Percentiles rank a stretch among this genome's conserved stretches.
Conservation (phyloP, 2,888 invertebrate genomes). For the Pterobdella sp. region DNA sequence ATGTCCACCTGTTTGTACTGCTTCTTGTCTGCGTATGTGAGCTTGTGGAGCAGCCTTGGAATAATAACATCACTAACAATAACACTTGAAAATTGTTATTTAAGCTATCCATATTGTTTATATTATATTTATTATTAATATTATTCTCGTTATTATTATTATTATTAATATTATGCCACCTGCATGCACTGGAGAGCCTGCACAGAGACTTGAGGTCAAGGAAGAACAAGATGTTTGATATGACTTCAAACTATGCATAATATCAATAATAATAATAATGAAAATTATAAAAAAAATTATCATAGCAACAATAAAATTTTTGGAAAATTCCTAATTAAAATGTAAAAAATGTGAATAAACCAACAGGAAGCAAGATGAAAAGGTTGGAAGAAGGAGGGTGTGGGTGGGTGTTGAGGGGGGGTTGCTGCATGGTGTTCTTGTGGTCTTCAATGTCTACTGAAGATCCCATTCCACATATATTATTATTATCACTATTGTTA, state of each 20-base stretch:
- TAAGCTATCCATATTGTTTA: background rate
- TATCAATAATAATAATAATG: background rate
- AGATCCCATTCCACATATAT: slow-evolving; percentile 6
- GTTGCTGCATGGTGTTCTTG: background rate
- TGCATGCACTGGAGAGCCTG: background rate
- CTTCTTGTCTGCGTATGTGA: slow-evolving; percentile 44
- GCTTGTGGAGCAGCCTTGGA: background rate
- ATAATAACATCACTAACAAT: background rate
- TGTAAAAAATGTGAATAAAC: too few species aligned
- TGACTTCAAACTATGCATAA: slow-evolving; percentile 2
- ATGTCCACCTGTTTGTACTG: slow-evolving; percentile 72
- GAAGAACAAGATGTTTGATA: background rate
- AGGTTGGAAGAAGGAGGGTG: too few species aligned
- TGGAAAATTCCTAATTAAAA: too few species aligned
- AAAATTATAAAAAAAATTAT: background rate
- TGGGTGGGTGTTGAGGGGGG: too few species aligned
- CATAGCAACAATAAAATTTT: too few species aligned
- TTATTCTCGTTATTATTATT: background rate
- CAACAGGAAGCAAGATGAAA: background rate
- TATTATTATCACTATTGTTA: slow-evolving; percentile 14
- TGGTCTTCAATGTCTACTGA: slow-evolving; percentile 17
- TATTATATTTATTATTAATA: background rate
- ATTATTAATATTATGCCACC: background rate
- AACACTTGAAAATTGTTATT: background rate
- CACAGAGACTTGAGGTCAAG: slow-evolving; percentile 22